Evolutionary conservation across 1,140 invertebrate species (phyloP), one percentile per base, ranked within the genome.

Genomic region (Bathynomus jamesi): DNA sequence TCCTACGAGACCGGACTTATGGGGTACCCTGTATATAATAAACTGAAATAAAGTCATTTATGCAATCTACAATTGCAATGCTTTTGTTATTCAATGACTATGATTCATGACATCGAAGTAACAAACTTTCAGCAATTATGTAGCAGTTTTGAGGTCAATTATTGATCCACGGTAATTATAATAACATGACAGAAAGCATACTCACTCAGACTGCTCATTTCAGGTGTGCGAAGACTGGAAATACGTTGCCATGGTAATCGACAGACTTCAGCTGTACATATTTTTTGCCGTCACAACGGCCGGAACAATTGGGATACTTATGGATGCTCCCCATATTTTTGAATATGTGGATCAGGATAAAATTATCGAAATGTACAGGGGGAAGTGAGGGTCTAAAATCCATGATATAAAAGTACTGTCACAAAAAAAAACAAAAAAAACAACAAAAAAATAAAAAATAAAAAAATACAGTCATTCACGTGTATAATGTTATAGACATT

Each of bases 191-290:
- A n/a, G n/a, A n/a, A n/a, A n/a, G n/a, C n/a, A n/a, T n/a, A n/a
- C n/a, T n/a, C n/a, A n/a, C n/a, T n/a, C n/a, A n/a, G n/a, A n/a
- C n/a, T n/a, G n/a, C n/a, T n/a, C n/a, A n/a, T n/a, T n/a, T n/a
- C 82, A 98, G 95, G 95, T 95, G 70, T 88, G 95, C 71, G 95
- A 98, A 84, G 97, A 99, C 84, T 99, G 97, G 97, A 99, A 98
- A 81, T 99, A 98, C 82, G 95, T 99, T 7, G 96, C 96, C 31
- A 97, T 98, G 92, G 96, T 99, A 30, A 96, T 99, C 78, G 97
- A 99, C 86, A 89, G 97, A 78, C 85, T 99, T 64, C 93, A 98
- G 81, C 86, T 99, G 70, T 96, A 96, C 82, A 91, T 99, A 78
- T 99, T 99, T 85, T 96, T 99, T 84, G 95, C 99, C 10, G 99